Conservation (phyloP, 2,113 vertebrate genomes). For the Sinocyclocheilus anophthalmus region DNA sequence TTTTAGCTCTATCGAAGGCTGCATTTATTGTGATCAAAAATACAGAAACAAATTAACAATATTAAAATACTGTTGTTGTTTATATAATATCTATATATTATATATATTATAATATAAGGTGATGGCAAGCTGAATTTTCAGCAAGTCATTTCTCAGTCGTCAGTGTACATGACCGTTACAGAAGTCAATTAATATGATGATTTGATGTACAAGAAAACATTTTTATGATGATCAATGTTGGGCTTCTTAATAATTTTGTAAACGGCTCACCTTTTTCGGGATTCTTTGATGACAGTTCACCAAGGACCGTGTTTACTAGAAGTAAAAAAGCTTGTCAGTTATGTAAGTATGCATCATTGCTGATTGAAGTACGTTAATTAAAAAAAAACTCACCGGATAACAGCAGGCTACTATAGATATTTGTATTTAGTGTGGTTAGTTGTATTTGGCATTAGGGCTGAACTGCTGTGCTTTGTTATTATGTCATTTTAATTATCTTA, state of each 20-base stretch:
- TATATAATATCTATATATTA: no score
- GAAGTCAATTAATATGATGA: no score
- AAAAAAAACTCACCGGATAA: neutral
- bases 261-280: neutral
- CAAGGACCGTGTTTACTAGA: neutral
- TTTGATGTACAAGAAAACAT: conserved; percentile 38
- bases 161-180: no score
- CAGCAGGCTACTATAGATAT: no score
- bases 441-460: neutral
- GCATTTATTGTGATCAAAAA: neutral
- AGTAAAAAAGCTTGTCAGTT: neutral
- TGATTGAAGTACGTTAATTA: neutral
- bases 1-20: neutral
- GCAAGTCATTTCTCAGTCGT: no score
- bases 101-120: no score
- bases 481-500: neutral
- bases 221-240: conserved; percentile 17
- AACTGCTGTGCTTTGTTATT: neutral
- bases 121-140: no score
- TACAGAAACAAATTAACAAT: neutral
- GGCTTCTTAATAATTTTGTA: neutral
- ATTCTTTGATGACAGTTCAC: neutral
- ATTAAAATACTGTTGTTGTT: neutral
- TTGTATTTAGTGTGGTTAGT: no score
- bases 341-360: neutral